phyloP scores from a whole-genome alignment of 2,113 vertebrate species.

The Campylomormyrus numenius region DNA sequence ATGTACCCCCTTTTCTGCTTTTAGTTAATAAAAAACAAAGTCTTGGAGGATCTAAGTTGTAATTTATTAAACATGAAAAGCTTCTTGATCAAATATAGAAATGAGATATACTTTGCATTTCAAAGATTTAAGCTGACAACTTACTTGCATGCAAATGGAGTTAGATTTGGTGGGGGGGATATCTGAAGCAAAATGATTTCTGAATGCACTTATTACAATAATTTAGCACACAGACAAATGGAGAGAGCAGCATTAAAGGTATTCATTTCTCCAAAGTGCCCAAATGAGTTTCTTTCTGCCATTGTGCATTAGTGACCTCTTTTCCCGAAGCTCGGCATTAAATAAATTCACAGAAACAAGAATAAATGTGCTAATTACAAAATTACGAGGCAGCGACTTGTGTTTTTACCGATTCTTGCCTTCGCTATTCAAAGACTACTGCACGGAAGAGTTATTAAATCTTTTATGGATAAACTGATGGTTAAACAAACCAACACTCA shows the following conservation, averaged over 20 bases:
- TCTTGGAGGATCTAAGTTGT: constrained; percentile 91
- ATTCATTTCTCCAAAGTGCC: constrained; percentile 86
- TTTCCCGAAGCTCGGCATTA: constrained; percentile 78
- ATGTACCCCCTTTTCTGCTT: constrained; percentile 79
- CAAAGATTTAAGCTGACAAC: constrained; percentile 90
- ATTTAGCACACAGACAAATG: constrained; percentile 84
- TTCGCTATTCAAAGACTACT: constrained; percentile 59
- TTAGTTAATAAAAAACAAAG: constrained; percentile 93
- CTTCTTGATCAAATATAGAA: constrained; percentile 96
- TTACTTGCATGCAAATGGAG: constrained; percentile 93
- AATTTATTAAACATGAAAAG: constrained; percentile 97
- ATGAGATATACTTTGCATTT: constrained; percentile 95
- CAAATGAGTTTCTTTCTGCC: constrained; percentile 82
- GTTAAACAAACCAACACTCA: constrained; percentile 61
- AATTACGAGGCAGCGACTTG: constrained; percentile 79
- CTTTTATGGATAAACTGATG: constrained; percentile 78
- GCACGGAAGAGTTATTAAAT: constrained; percentile 78
- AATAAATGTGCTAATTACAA: constrained; percentile 88
- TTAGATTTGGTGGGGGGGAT: constrained; percentile 84
- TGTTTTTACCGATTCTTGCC: constrained; percentile 76
- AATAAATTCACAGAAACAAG: constrained; percentile 78
- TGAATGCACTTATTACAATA: constrained; percentile 88
- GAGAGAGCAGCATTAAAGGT: constrained; percentile 80
- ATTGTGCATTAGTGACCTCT: constrained; percentile 79
- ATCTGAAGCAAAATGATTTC: constrained; percentile 86